These are phyloP conservation scores for Clarias batrachus DNA, from an alignment of 2,113 vertebrate genomes.

Conservation along the genomic window DNA sequence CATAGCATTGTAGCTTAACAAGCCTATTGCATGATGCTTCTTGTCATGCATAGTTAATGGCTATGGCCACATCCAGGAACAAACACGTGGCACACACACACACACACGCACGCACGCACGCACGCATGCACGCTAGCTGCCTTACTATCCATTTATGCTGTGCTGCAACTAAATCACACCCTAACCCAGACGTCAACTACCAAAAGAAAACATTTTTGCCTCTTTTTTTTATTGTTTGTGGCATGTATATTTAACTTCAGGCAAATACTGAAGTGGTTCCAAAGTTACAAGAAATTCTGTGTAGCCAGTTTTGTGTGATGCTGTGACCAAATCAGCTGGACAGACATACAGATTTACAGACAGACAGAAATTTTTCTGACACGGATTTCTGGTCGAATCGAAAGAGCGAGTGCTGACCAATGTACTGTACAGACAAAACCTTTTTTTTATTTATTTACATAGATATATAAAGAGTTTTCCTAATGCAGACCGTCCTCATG, in stretches of 20 bases:
- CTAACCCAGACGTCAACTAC: neutral
- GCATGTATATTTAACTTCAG: too few relatives aligned
- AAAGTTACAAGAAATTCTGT: too few relatives aligned
- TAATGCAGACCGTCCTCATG: neutral
- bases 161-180: neutral
- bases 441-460: too few relatives aligned
- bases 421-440: too few relatives aligned
- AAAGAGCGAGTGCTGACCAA: too few relatives aligned
- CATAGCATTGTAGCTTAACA: slow-evolving; percentile 6
- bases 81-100: slow-evolving; percentile 17
- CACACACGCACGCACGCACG: neutral
- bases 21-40: slow-evolving; percentile 23
- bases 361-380: too few relatives aligned
- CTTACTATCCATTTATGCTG: neutral
- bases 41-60: slow-evolving; percentile 43
- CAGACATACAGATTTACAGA: too few relatives aligned
- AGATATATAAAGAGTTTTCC: neutral
- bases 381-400: too few relatives aligned
- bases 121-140: slow-evolving; percentile 19
- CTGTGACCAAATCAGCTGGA: too few relatives aligned
- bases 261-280: too few relatives aligned
- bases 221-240: too few relatives aligned
- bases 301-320: too few relatives aligned
- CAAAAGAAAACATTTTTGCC: neutral
- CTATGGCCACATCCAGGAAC: neutral